Evolutionary conservation across 2,113 vertebrate genomes (phyloP).

Genomic region (Ardeotis arabs): DNA sequence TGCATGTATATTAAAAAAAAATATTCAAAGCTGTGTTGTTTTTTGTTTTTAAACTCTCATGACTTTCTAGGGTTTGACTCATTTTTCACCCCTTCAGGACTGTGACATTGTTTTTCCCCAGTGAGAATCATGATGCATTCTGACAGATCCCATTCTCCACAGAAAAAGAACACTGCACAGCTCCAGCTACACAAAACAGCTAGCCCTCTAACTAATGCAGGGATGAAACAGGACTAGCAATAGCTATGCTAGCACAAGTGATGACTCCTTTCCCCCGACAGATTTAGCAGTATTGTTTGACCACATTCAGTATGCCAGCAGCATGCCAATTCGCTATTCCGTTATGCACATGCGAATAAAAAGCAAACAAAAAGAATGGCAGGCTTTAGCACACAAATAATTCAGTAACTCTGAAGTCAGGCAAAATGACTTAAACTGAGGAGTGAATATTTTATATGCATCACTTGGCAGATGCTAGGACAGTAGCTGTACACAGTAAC

Average conservation of each 20-base stretch:
- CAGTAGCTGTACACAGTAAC: background rate
- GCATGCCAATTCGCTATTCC: background rate
- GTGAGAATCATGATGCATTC: background rate
- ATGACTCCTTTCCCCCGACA: background rate
- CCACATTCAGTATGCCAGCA: background rate
- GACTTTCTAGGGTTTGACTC: background rate
- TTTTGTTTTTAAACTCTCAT: background rate
- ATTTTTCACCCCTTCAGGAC: conserved; percentile 7
- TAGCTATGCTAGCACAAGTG: background rate
- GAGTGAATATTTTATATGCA: background rate
- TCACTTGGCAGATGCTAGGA: background rate
- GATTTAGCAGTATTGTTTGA: conserved; percentile 13
- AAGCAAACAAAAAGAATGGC: background rate
- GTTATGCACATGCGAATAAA: background rate
- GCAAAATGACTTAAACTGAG: background rate
- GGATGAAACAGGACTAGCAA: background rate
- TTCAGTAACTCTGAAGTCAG: background rate
- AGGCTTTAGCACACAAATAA: background rate
- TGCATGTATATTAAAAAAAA: background rate
- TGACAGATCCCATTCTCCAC: conserved; percentile 34
- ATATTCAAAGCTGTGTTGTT: background rate
- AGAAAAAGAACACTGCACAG: background rate
- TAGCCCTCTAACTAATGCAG: background rate
- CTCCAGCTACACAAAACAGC: background rate
- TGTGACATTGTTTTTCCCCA: background rate